Evolutionary conservation across 2,113 vertebrate genomes (phyloP).

Genomic region (Serinus canaria): DNA sequence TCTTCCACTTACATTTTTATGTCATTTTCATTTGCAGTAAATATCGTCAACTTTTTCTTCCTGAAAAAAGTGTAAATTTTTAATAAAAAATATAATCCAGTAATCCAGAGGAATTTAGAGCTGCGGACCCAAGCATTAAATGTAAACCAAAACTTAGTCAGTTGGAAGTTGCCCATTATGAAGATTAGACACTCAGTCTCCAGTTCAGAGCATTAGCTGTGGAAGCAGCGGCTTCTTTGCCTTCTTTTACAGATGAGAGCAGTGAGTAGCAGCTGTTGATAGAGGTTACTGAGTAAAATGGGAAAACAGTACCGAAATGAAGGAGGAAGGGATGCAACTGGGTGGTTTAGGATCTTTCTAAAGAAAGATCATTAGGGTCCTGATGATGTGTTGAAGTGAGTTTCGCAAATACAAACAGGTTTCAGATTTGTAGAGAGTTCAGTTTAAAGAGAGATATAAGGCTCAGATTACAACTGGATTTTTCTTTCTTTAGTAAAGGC

Average conservation of each 20-base stretch:
- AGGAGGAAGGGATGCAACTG: neutral
- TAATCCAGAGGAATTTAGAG: conserved; percentile 8
- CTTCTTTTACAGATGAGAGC: conserved; percentile 32
- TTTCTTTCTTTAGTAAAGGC: neutral
- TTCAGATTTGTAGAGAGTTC: neutral
- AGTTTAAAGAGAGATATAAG: neutral
- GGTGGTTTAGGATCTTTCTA: neutral
- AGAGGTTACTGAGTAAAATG: conserved; percentile 33
- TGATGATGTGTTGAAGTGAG: neutral
- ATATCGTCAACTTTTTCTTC: neutral
- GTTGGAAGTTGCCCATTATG: conserved; percentile 57
- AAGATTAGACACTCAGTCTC: conserved; percentile 66
- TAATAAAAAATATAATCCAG: neutral
- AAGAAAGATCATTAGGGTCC: too few relatives aligned
- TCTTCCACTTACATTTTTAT: neutral
- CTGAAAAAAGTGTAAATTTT: neutral
- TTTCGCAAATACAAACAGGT: neutral
- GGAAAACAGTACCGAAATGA: conserved; percentile 14
- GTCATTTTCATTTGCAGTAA: neutral
- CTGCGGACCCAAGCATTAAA: conserved; percentile 17
- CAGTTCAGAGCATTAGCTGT: conserved; percentile 28
- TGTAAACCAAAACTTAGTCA: conserved; percentile 53
- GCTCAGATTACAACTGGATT: neutral
- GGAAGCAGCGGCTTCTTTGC: conserved; percentile 40
- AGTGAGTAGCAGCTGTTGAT: conserved; percentile 59